Evolutionary conservation across 2,888 invertebrate species (phyloP).

Genomic region (Harpalus rubripes): DNA sequence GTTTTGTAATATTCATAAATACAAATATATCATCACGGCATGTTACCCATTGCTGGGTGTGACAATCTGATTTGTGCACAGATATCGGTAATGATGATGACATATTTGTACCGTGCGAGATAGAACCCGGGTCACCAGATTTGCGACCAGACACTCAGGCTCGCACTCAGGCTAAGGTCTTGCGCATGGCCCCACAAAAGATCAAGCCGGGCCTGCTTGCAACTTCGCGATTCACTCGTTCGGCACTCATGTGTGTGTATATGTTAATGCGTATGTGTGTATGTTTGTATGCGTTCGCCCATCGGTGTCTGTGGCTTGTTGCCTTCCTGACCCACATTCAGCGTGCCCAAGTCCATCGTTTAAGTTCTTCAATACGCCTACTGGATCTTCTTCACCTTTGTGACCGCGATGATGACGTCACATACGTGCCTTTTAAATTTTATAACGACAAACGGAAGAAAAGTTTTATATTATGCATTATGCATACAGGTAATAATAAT

Average conservation of each 20-base stretch:
- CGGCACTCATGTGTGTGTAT: neutral
- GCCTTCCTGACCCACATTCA: conserved; percentile 20
- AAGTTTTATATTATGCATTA: neutral
- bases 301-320: neutral
- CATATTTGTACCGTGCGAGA: no score
- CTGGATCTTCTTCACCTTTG: neutral
- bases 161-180: no score
- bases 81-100: no score
- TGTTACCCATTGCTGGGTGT: no score
- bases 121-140: no score
- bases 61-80: no score
- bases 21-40: no score
- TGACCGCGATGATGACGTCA: conserved; percentile 7
- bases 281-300: neutral
- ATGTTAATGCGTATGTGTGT: neutral
- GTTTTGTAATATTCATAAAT: no score
- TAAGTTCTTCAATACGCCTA: neutral
- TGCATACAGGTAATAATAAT: no score
- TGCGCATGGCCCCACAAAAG: no score
- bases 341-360: neutral
- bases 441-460: neutral
- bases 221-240: neutral
- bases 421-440: neutral
- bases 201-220: neutral
- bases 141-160: no score